phyloP scores from a whole-genome alignment of 2,888 invertebrate species.

The Chorisops tibialis region DNA sequence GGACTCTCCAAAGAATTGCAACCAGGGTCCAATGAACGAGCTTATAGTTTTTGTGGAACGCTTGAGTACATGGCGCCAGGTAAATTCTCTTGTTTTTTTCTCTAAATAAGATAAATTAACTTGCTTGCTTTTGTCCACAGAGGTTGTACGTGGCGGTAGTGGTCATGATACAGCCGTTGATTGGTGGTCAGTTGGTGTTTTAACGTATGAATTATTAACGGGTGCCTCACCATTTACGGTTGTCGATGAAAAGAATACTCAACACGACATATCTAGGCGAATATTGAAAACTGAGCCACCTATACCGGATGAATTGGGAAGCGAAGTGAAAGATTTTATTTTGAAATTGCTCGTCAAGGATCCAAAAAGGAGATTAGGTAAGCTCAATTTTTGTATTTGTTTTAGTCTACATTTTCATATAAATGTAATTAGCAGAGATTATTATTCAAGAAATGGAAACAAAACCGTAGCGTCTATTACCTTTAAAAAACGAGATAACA shows the following conservation, averaged over 20 bases:
- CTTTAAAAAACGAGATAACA: no score
- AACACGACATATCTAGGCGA: conserved; percentile 89
- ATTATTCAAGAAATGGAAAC: not conserved
- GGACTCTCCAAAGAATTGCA: conserved; percentile 90
- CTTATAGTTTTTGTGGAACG: conserved; percentile 97
- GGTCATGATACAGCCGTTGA: conserved; percentile 98
- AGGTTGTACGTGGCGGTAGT: conserved; percentile 75
- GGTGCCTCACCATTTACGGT: conserved; percentile 97
- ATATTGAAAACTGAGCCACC: conserved; percentile 87
- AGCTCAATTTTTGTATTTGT: conserved; percentile 6
- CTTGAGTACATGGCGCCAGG: conserved; percentile 98
- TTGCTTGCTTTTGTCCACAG: conserved; percentile 39
- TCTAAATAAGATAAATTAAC: not conserved
- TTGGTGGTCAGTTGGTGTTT: conserved; percentile 98
- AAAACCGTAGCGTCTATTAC: no score
- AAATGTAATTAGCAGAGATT: no score
- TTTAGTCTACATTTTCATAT: no score
- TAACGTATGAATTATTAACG: conserved; percentile 93
- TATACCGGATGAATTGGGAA: conserved; percentile 77
- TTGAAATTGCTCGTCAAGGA: conserved; percentile 83
- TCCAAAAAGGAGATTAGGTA: conserved; percentile 71
- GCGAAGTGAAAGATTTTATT: conserved; percentile 70
- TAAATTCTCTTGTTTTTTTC: conserved; percentile 19
- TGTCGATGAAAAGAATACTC: conserved; percentile 89
- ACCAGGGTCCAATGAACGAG: conserved; percentile 66